phyloP scores from a whole-genome alignment of 2,113 vertebrate species.

The Pogonocichla stellata region DNA sequence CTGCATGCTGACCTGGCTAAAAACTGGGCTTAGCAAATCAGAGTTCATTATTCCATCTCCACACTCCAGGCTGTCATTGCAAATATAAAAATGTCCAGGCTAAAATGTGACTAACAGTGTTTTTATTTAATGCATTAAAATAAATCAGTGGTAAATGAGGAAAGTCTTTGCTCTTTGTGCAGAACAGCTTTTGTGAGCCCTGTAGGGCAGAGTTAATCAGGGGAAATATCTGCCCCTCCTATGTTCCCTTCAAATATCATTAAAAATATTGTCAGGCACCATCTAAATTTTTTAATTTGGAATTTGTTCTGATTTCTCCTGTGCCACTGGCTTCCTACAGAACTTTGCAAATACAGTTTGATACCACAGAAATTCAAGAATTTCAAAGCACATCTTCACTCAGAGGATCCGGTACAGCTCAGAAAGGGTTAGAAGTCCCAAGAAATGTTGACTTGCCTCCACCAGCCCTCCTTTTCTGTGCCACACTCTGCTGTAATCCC shows the following conservation, averaged over 20 bases:
- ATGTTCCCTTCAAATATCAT: neutral
- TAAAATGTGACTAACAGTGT: neutral
- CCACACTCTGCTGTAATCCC: neutral
- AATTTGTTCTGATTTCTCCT: neutral
- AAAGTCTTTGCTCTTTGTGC: neutral
- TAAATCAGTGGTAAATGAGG: neutral
- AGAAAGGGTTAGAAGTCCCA: neutral
- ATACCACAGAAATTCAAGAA: neutral
- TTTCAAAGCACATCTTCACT: neutral
- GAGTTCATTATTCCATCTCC: neutral
- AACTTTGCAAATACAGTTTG: neutral
- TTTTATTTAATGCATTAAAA: neutral
- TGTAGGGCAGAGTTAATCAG: neutral
- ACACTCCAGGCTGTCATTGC: neutral
- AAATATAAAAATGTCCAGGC: neutral
- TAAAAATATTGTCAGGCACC: neutral
- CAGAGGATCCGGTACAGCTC: neutral
- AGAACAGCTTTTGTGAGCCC: neutral
- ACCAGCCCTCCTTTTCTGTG: neutral
- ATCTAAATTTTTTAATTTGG: neutral
- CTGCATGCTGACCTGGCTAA: neutral
- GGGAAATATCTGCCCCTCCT: neutral
- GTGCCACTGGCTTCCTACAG: neutral
- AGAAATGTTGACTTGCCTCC: neutral
- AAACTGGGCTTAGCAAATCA: neutral